phyloP scores from a whole-genome alignment of 2,113 vertebrate species.

The Prochilodus magdalenae region DNA sequence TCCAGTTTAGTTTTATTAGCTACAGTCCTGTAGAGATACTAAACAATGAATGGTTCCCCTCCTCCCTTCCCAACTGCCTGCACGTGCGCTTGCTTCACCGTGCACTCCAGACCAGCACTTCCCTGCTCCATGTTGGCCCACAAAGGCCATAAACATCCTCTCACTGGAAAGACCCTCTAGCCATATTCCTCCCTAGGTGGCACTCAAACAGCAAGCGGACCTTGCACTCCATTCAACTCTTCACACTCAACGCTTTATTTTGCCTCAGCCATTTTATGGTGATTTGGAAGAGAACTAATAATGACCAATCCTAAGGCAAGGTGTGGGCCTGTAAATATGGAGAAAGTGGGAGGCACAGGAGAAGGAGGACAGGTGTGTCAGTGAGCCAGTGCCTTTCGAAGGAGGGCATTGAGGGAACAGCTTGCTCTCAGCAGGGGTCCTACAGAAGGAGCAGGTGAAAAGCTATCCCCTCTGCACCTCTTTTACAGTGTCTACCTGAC shows the following conservation, averaged over 20 bases:
- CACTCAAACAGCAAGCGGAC: constrained; percentile 1
- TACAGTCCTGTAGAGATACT: constrained; percentile 77
- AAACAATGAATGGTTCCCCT: constrained; percentile 63
- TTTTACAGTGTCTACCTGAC: constrained; percentile 74
- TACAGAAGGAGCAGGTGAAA: constrained; percentile 73
- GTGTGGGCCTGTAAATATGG: constrained; percentile 40
- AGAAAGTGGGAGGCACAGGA: constrained; percentile 47
- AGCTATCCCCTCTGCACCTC: constrained; percentile 72
- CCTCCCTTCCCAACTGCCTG: constrained; percentile 27
- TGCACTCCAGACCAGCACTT: constrained; percentile 28
- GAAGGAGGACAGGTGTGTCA: constrained; percentile 57
- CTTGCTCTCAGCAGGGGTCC: constrained; percentile 74
- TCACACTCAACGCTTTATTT: neutral
- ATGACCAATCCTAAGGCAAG: constrained; percentile 52
- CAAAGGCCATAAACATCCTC: constrained; percentile 38
- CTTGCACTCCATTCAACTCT: neutral
- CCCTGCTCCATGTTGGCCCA: constrained; percentile 9
- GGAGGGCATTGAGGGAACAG: constrained; percentile 67
- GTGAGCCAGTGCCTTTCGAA: constrained; percentile 29
- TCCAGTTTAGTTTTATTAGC: constrained; percentile 79
- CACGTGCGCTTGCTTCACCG: constrained; percentile 41
- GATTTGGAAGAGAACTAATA: constrained; percentile 30
- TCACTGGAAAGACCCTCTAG: constrained; percentile 11
- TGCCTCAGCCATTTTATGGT: constrained; percentile 9
- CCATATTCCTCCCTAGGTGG: constrained; percentile 9